Evolutionary conservation across 2,888 invertebrate genomes (phyloP).

Genomic region (Tipula helvola): DNA sequence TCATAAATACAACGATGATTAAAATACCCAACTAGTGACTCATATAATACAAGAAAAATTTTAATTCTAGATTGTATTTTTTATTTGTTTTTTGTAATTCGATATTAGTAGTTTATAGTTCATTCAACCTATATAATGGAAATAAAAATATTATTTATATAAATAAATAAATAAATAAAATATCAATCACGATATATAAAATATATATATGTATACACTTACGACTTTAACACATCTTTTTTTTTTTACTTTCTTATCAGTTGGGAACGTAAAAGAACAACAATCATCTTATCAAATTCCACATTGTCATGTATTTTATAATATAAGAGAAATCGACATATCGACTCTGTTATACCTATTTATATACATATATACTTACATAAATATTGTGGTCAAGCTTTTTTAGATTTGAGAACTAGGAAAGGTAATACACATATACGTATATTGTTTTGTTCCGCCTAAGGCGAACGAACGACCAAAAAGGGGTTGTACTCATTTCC

Average conservation of each 20-base stretch:
- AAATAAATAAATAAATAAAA: neutral
- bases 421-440: neutral
- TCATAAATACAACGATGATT: neutral
- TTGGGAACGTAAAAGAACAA: neutral
- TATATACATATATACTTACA: neutral
- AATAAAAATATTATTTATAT: neutral
- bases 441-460: neutral
- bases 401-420: neutral
- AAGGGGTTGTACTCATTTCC: neutral
- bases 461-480: neutral
- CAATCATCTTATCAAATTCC: neutral
- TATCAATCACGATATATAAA: neutral
- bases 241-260: neutral
- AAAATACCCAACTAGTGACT: neutral
- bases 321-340: neutral
- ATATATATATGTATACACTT: neutral
- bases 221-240: neutral
- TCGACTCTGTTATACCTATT: neutral
- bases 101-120: conserved; percentile 4
- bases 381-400: neutral
- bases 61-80: neutral
- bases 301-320: neutral
- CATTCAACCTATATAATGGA: neutral
- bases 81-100: neutral
- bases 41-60: neutral